A percentile compares a stretch with the other conserved stretches of the same genome.
Conservation (phyloP, 2,113 vertebrate genomes). For the Ceratotherium simum region DNA sequence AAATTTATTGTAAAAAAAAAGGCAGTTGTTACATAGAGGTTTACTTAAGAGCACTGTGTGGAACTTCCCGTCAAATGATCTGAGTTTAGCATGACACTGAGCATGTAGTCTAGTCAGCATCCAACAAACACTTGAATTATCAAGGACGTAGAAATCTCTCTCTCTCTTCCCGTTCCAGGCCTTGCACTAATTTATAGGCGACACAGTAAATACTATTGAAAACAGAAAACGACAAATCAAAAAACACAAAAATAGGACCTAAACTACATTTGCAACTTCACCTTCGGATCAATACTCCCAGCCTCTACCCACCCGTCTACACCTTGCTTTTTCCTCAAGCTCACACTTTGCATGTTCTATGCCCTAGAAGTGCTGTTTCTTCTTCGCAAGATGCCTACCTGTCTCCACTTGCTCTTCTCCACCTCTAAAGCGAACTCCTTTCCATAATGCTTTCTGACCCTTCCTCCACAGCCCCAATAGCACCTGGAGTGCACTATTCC, state of each 20-base stretch:
- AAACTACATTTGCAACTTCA: background rate
- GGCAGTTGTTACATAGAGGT: background rate
- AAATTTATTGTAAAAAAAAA: background rate
- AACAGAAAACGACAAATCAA: background rate
- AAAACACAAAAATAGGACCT: background rate
- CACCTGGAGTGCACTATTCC: too few relatives aligned
- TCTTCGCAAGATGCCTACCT: background rate
- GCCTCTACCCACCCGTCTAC: too few relatives aligned
- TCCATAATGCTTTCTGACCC: background rate
- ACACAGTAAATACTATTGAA: background rate
- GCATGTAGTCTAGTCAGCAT: background rate
- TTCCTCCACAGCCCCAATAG: background rate
- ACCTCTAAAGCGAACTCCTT: background rate
- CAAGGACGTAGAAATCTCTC: background rate
- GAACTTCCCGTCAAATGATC: background rate
- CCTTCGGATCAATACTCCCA: background rate
- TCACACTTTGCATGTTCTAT: background rate
- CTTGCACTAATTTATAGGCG: background rate
- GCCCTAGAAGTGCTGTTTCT: background rate
- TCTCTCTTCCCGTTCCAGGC: background rate
- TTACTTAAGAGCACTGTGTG: background rate
- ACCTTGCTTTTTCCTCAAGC: background rate
- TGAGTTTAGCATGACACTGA: background rate
- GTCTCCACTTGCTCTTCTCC: background rate
- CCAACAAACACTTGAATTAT: background rate